Evolutionary conservation across 2,113 vertebrate genomes (phyloP).

Genomic region (Neogale vison): DNA sequence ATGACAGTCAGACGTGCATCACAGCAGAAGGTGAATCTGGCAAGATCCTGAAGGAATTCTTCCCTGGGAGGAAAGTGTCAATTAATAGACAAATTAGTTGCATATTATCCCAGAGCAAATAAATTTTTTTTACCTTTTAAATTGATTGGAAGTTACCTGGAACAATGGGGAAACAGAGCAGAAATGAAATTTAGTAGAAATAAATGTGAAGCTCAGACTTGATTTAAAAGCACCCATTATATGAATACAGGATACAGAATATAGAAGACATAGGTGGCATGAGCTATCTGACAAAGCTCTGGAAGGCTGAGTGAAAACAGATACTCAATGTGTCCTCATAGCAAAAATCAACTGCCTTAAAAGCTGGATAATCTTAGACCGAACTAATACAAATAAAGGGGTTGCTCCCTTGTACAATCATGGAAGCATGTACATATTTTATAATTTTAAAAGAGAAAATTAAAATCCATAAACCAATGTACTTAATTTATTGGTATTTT

Average conservation of each 20-base stretch:
- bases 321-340: background rate
- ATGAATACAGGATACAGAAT: background rate
- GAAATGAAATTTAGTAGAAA: background rate
- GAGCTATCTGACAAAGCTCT: background rate
- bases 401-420: background rate
- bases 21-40: slow-evolving; percentile 47
- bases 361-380: background rate
- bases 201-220: background rate
- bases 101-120: background rate
- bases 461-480: background rate
- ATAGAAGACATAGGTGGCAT: background rate
- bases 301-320: background rate
- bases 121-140: background rate
- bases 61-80: background rate
- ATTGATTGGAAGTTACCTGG: background rate
- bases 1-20: slow-evolving; percentile 16
- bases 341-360: background rate
- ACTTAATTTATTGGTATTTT: background rate
- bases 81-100: slow-evolving; percentile 30
- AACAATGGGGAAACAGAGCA: background rate
- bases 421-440: background rate
- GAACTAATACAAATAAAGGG: background rate
- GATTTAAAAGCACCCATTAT: background rate
- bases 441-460: background rate
- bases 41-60: slow-evolving; percentile 11